These are phyloP conservation scores for Ivindomyrus marchei DNA, from an alignment of 2,113 vertebrate species.

Conservation along the genomic window DNA sequence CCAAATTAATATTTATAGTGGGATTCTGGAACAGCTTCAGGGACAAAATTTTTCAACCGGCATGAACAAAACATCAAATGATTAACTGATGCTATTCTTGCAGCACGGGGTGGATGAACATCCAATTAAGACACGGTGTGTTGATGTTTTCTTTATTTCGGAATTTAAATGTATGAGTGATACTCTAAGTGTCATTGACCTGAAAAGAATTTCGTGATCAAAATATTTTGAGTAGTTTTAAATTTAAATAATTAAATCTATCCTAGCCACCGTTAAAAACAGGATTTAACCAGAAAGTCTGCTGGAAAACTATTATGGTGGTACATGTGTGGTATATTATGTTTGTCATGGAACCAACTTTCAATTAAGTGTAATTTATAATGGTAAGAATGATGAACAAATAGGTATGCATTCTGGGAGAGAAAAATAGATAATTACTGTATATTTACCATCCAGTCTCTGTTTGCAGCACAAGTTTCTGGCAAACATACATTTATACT, in stretches of 20 bases:
- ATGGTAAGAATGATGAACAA: background rate
- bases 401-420: background rate
- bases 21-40: background rate
- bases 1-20: background rate
- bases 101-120: background rate
- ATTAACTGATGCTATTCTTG: background rate
- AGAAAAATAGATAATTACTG: background rate
- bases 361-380: background rate
- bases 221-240: background rate
- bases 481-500: background rate
- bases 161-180: background rate
- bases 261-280: background rate
- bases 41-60: background rate
- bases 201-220: background rate
- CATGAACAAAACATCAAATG: background rate
- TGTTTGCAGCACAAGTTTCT: background rate
- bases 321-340: background rate
- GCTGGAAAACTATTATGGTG: background rate
- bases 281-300: background rate
- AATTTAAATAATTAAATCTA: background rate
- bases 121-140: background rate
- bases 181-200: background rate
- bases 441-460: background rate
- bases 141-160: background rate
- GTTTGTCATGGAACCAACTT: background rate